Evolutionary conservation across 2,888 invertebrate genomes (phyloP), one percentile per base, ranked within the genome.

Genomic region (Drosophila rubida): DNA sequence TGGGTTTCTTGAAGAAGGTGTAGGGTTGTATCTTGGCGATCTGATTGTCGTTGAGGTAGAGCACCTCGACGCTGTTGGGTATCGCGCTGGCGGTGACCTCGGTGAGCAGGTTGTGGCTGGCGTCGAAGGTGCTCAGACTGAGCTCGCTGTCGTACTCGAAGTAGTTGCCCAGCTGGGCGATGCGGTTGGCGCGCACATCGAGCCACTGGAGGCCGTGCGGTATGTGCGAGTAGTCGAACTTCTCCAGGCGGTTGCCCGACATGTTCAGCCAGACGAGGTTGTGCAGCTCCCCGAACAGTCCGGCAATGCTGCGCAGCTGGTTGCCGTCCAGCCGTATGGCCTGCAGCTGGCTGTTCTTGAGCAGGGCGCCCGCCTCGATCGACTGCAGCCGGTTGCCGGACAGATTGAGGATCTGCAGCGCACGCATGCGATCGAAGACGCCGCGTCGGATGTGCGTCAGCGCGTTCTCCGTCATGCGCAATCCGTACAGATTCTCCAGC

Each of bases 291-390:
- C 94, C 94, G 91, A 98, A 97, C 73, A 97, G 93, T 19, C 96
- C 96, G 85, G 95, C 95, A 75, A 98, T 95, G 91, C 96, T 95
- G 76, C 95, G 95, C 66, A 98, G 93, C 84, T 94, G 94, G 93
- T 98, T 98, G 55, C 96, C 95, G 91, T 98, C 97, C 79, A 98
- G 92, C 75, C 97, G 93, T 75, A 98, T 95, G n/a, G 97, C 97
- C 92, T 97, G 96, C 73, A 98, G 93, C 90, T 95, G 95, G 9
- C 93, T 93, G 90, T 96, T 95, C 54, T 94, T 93, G 85, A 96
- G 95, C 87, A 98, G 97, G 16, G 96, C 95, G 14, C 95, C 96
- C 62, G 94, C 95, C 88, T 97, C 96, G 27, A 98, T 94, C 68
- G 93, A 93, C 80, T 94, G 94, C 67, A 98, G 94, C 91, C 95